phyloP scores from a whole-genome alignment of 53 echinoderm and acorn worm genomes.

The Astropecten irregularis region DNA sequence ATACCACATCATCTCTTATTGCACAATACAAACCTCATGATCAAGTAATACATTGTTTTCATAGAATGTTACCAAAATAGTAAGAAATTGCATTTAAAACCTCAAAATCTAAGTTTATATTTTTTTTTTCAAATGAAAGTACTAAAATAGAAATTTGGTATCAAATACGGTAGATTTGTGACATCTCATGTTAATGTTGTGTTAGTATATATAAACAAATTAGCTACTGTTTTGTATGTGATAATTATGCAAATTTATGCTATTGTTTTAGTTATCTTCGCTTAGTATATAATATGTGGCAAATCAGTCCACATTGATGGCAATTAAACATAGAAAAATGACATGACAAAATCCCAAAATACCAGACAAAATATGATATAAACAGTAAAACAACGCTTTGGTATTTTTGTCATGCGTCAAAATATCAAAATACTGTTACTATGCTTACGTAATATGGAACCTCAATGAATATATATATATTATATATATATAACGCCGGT shows the following conservation, averaged over 20 bases:
- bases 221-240: constrained; percentile 48
- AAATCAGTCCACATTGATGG: no score
- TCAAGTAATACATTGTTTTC: constrained; percentile 49
- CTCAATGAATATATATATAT: constrained; percentile 25
- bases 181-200: constrained; percentile 55
- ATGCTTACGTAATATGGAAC: constrained; percentile 7
- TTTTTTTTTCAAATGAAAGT: constrained; percentile 69
- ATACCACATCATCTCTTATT: constrained; percentile 44
- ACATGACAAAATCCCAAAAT: constrained; percentile 36
- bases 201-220: constrained; percentile 57
- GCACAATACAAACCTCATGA: constrained; percentile 46
- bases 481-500: constrained; percentile 4
- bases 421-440: constrained; percentile 47
- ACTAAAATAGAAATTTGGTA: constrained; percentile 78
- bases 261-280: not conserved
- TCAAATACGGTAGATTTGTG: constrained; percentile 65
- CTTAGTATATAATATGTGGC: no score
- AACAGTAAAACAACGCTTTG: constrained; percentile 62
- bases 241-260: constrained; percentile 21
- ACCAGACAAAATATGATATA: constrained; percentile 49
- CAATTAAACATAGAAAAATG: no score
- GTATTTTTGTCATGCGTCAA: constrained; percentile 51
- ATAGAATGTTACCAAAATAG: constrained; percentile 70
- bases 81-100: constrained; percentile 74
- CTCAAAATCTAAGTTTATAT: constrained; percentile 68